Evolutionary conservation across 2,888 invertebrate species (phyloP).

Genomic region (Agapostemon virescens): DNA sequence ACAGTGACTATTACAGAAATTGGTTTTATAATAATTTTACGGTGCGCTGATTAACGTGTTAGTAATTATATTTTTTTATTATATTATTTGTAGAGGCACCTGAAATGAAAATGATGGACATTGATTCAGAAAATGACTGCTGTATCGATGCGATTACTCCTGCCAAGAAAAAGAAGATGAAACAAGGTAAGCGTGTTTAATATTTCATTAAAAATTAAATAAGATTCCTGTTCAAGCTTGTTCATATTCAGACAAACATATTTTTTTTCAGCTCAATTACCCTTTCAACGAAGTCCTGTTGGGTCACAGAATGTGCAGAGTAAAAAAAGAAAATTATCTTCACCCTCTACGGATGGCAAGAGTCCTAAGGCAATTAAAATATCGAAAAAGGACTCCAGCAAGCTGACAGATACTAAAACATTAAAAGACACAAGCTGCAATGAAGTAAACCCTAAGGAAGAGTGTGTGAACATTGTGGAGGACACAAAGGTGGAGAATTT

Average conservation of each 20-base stretch:
- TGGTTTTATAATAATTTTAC: neutral
- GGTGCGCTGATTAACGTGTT: neutral
- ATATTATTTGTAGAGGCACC: neutral
- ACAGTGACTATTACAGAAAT: neutral
- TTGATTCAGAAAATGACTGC: slow-evolving; percentile 68
- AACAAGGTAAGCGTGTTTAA: slow-evolving; percentile 71
- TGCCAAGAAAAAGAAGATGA: slow-evolving; percentile 72
- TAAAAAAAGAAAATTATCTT: slow-evolving; percentile 75
- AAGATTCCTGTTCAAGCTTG: neutral
- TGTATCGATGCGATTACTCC: slow-evolving; percentile 59
- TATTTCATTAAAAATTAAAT: neutral
- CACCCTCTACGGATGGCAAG: slow-evolving; percentile 66
- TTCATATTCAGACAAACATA: neutral
- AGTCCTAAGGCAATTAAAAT: slow-evolving; percentile 72
- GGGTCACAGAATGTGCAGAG: slow-evolving; percentile 62
- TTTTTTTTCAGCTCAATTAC: slow-evolving; percentile 72
- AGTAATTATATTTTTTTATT: neutral
- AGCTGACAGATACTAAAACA: slow-evolving; percentile 19
- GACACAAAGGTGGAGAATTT: slow-evolving; percentile 34
- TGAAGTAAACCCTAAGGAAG: neutral
- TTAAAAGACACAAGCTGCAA: neutral
- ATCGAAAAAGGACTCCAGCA: slow-evolving; percentile 65
- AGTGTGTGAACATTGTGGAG: slow-evolving; percentile 2
- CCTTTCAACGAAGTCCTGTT: slow-evolving; percentile 72
- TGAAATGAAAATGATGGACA: slow-evolving; percentile 74